phyloP scores from a whole-genome alignment of 2,888 invertebrate genomes.

The Ditylenchus weischeri region DNA sequence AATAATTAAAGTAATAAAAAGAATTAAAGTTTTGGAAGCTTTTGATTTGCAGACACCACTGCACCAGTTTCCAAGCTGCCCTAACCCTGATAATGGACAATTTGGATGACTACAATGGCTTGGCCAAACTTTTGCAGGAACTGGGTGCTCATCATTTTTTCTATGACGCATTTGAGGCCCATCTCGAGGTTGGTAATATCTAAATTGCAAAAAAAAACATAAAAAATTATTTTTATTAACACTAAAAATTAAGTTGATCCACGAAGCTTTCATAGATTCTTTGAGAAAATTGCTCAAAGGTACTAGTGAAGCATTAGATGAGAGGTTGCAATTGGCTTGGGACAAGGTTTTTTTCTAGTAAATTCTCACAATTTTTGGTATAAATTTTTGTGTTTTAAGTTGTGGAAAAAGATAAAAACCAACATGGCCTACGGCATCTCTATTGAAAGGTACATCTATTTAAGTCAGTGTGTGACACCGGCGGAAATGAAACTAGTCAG shows the following conservation, averaged over 20 bases:
- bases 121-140: constrained; percentile 47
- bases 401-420: constrained; percentile 41
- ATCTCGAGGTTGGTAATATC: constrained; percentile 40
- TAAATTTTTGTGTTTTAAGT: constrained; percentile 25
- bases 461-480: constrained; percentile 48
- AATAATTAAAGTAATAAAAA: no score
- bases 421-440: constrained; percentile 50
- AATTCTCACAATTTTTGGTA: no score
- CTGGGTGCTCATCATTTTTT: constrained; percentile 57
- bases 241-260: constrained; percentile 34
- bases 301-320: constrained; percentile 41
- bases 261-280: constrained; percentile 44
- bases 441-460: constrained; percentile 46
- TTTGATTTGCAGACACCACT: constrained; percentile 52
- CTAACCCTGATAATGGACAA: constrained; percentile 55
- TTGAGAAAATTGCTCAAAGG: constrained; percentile 36
- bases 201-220: not conserved
- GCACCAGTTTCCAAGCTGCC: constrained; percentile 51
- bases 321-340: constrained; percentile 48
- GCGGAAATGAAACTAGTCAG: constrained; percentile 32
- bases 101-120: constrained; percentile 42
- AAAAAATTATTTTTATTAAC: not conserved
- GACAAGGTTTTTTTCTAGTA: constrained; percentile 30
- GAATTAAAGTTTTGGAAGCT: no score
- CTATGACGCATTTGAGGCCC: constrained; percentile 55